Percentiles rank a stretch among this genome's conserved stretches.
These are phyloP conservation scores for Typhlichthys eigenmanni DNA, from an alignment of 2,797 vertebrate genomes.

Conservation along the genomic window DNA sequence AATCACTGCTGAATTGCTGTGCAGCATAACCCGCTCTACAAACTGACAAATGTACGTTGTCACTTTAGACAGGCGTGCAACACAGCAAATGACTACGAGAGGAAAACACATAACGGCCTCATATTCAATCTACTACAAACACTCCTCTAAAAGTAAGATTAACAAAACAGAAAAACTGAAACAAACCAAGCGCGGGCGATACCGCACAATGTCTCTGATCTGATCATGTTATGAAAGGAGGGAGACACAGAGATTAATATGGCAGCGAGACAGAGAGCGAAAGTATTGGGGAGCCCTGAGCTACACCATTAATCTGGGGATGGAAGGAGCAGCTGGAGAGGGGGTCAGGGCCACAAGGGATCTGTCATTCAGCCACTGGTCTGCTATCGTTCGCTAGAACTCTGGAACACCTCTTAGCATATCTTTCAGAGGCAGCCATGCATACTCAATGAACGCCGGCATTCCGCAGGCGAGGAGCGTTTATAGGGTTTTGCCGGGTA, in stretches of 20 bases:
- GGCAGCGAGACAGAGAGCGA: conserved; percentile 36
- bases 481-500: conserved; percentile 32
- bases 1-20: no score
- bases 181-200: not conserved
- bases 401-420: conserved; percentile 50
- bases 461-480: conserved; percentile 23
- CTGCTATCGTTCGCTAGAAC: conserved; percentile 40
- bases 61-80: not conserved
- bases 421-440: conserved; percentile 50
- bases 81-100: not conserved
- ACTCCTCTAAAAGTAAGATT: conserved; percentile 1
- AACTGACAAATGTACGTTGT: no score
- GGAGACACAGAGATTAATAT: conserved; percentile 26
- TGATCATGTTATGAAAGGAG: conserved; percentile 27
- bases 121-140: not conserved
- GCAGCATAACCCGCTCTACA: no score
- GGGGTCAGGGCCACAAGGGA: conserved; percentile 47
- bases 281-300: conserved; percentile 19
- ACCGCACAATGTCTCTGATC: conserved; percentile 5
- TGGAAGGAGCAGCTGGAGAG: conserved; percentile 45
- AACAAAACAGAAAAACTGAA: not conserved
- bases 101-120: not conserved
- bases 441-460: conserved; percentile 55
- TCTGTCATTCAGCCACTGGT: conserved; percentile 42
- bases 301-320: conserved; percentile 55